Evolutionary conservation across 2,797 vertebrate species (phyloP).

Genomic region (Hypotaenidia philippensis): DNA sequence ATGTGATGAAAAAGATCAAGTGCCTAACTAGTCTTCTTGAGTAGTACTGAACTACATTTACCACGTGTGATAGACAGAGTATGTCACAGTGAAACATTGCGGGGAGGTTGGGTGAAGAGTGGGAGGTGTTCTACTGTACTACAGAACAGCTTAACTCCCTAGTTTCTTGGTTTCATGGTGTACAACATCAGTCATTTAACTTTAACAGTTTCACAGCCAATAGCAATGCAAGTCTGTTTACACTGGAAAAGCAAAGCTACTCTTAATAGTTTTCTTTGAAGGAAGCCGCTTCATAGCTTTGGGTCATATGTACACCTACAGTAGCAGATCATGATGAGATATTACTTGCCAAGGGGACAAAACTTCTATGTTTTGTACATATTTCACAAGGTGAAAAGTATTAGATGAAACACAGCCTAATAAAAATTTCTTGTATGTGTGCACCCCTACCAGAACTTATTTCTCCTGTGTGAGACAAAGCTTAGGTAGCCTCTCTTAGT

Average conservation of each 20-base stretch:
- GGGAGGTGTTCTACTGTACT: neutral
- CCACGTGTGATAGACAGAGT: neutral
- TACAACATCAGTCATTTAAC: neutral
- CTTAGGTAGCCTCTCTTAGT: neutral
- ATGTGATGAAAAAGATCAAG: neutral
- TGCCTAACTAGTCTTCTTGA: neutral
- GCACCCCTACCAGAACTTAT: neutral
- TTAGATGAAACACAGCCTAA: neutral
- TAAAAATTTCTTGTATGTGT: neutral
- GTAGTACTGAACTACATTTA: neutral
- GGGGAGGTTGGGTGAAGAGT: neutral
- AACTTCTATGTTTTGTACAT: neutral
- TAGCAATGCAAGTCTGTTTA: neutral
- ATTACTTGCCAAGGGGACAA: neutral
- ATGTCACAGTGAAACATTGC: neutral
- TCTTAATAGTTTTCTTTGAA: neutral
- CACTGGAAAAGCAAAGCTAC: neutral
- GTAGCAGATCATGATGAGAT: neutral
- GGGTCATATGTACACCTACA: neutral
- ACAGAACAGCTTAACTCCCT: neutral
- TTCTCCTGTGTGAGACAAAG: neutral
- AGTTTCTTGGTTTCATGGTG: neutral
- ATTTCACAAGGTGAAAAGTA: neutral
- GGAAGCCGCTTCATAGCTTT: neutral
- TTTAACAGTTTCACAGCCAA: neutral